phyloP scores from a whole-genome alignment of 2,113 vertebrate species.

The Cnemophilus loriae region DNA sequence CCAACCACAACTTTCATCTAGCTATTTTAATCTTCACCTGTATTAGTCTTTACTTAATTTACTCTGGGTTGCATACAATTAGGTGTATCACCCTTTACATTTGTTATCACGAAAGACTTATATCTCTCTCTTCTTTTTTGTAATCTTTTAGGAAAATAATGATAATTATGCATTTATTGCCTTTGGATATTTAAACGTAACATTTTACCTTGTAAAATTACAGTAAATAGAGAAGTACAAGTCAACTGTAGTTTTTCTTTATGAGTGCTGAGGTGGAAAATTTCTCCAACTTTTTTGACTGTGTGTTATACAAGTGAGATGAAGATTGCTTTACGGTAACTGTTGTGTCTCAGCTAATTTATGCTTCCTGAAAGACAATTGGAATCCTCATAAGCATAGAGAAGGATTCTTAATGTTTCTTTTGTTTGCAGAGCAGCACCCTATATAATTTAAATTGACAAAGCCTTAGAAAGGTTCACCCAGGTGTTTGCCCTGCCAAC shows the following conservation, averaged over 20 bases:
- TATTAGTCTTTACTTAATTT: neutral
- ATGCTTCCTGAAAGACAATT: neutral
- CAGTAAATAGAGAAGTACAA: constrained; percentile 3
- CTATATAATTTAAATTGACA: neutral
- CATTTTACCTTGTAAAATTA: constrained; percentile 4
- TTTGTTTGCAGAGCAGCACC: neutral
- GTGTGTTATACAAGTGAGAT: neutral
- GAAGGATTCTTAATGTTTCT: neutral
- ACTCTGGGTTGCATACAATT: neutral
- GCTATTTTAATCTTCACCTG: neutral
- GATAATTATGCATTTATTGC: neutral
- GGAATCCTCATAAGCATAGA: neutral
- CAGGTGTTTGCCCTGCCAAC: neutral
- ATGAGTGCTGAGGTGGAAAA: neutral
- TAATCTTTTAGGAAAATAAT: neutral
- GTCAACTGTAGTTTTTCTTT: neutral
- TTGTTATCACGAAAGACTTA: neutral
- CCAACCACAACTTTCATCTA: neutral
- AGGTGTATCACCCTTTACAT: neutral
- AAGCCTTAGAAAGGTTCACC: neutral
- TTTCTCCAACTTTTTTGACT: constrained; percentile 18
- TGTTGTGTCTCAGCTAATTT: neutral
- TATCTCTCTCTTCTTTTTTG: neutral
- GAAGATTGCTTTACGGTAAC: neutral
- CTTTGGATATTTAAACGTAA: constrained; percentile 8